Evolutionary conservation across 1,140 invertebrate species (phyloP), one percentile per base, ranked within the genome.

Genomic region (Alviniconcha marisindica): DNA sequence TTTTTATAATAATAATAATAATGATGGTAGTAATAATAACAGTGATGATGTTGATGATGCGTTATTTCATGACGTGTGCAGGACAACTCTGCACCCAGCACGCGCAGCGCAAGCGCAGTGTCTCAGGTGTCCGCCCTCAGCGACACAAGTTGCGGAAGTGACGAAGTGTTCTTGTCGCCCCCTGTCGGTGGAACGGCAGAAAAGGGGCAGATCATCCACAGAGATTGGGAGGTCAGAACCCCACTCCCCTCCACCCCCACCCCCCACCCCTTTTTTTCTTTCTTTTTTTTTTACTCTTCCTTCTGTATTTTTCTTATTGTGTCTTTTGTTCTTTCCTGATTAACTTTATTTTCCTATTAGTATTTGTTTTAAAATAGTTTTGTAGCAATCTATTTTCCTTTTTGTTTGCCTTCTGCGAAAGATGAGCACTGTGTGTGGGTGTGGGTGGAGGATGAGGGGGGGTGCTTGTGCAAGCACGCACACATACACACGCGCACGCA

Each of bases 221-320:
- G 87, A 77, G 89, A 91, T 77, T 92, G 91, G 91, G 89, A 91
- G 86, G 90, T 92, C 84, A 79, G 86, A 63, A n/a, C 78, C 15
- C 18, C 48, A 10, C 48, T 51, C 48, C 18, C 48, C 18, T 51
- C 48, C 48, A 10, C 48, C 18, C 48, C 48, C 48, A 10, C 48
- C 48, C 48, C 48, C 48, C 48, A 7, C 48, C 48, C 48, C 48
- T 18, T 18, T 66, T 28, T 66, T 28, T 21, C 60, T 21, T 28
- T 66, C 21, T 66, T 7, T 66, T 66, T 66, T 12, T n/a, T 66
- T 12, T 66, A 66, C 5, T 66, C n/a, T 15, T n/a, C 10, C n/a
- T 15, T 18, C 14, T 51, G 38, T 36, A 31, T 15, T 1, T 71
- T 33, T 69, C 24, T 36, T 78, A 4, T 10, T 33, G 28, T 74